Percentiles rank a stretch among this genome's conserved stretches.
Evolutionary conservation across 2,797 vertebrate species (phyloP).

Genomic region (Luscinia megarhynchos): DNA sequence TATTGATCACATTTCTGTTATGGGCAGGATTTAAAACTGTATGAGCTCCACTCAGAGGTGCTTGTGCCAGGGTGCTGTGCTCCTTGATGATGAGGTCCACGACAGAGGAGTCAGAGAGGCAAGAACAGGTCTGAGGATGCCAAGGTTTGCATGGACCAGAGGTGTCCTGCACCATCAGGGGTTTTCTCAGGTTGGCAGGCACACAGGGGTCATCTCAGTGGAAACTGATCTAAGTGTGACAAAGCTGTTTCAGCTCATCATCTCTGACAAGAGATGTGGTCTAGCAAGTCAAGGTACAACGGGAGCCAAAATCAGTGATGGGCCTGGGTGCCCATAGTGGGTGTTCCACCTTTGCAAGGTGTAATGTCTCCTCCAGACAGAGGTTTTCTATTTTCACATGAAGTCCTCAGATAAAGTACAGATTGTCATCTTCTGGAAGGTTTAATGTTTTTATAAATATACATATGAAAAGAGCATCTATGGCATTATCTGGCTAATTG

Average conservation of each 20-base stretch:
- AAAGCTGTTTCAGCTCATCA: rapidly evolving
- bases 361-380: not conserved
- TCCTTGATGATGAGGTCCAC: not conserved
- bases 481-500: not conserved
- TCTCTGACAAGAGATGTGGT: not conserved
- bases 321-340: not conserved
- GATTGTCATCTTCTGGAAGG: not conserved
- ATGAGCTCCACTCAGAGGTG: not conserved
- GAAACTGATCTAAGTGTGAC: not conserved
- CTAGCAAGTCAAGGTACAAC: not conserved
- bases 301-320: not conserved
- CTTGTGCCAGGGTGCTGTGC: not conserved
- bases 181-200: not conserved
- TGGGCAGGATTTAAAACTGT: not conserved
- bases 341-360: not conserved
- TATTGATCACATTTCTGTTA: not conserved
- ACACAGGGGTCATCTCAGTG: not conserved
- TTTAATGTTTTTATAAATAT: not conserved
- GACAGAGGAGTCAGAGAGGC: not conserved
- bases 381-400: not conserved
- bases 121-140: not conserved
- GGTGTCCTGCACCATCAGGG: rapidly evolving
- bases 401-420: not conserved
- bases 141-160: rapidly evolving
- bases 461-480: not conserved